Evolutionary conservation across 2,113 vertebrate species (phyloP).

Genomic region (Cervus canadensis): DNA sequence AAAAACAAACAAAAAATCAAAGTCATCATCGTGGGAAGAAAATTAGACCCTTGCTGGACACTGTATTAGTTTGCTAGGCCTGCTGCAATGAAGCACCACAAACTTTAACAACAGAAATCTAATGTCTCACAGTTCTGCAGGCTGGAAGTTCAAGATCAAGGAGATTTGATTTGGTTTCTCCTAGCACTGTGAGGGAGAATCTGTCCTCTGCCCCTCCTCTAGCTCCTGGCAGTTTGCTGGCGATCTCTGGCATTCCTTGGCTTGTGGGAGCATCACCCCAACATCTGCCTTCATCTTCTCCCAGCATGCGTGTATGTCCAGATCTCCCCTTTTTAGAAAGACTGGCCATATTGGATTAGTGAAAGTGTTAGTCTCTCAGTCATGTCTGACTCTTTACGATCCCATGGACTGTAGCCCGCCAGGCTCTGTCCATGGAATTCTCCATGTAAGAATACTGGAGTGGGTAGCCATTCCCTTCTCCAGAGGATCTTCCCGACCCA

Average conservation of each 20-base stretch:
- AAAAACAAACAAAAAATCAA: neutral
- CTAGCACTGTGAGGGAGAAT: neutral
- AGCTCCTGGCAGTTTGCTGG: neutral
- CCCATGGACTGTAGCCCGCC: neutral
- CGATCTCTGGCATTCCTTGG: rapidly evolving
- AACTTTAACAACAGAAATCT: neutral
- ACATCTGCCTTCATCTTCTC: neutral
- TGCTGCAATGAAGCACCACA: neutral
- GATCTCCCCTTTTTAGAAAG: neutral
- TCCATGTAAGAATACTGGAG: neutral
- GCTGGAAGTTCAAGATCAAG: neutral
- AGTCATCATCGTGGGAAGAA: neutral
- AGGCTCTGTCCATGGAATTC: neutral
- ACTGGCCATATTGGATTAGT: neutral
- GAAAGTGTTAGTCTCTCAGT: neutral
- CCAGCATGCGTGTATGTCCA: neutral
- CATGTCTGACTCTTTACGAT: neutral
- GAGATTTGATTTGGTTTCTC: neutral
- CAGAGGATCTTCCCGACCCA: neutral
- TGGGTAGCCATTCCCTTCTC: neutral
- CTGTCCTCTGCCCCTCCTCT: neutral
- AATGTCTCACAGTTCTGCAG: neutral
- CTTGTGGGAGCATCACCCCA: neutral
- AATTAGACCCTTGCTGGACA: neutral
- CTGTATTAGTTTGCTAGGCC: neutral